A percentile compares a stretch with the other conserved stretches of the same genome.
These are phyloP conservation scores for Psittacula cyanocephala DNA, from an alignment of 2,113 vertebrate species.

Conservation along the genomic window DNA sequence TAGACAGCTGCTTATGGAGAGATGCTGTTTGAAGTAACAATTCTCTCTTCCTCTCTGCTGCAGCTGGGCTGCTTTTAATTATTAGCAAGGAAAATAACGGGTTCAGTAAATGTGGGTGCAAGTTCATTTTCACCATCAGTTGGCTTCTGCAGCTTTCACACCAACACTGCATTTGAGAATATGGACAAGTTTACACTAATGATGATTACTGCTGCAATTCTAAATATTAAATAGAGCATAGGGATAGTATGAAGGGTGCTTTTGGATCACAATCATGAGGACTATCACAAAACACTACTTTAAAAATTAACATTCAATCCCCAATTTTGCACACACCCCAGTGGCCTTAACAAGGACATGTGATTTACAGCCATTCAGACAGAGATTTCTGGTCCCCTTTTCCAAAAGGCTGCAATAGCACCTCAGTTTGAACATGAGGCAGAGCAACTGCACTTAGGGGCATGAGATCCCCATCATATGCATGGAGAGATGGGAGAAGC, in stretches of 20 bases:
- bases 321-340: background rate
- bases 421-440: background rate
- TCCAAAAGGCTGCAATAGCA: background rate
- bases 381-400: background rate
- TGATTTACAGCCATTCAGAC: background rate
- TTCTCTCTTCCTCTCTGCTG: background rate
- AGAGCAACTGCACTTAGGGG: background rate
- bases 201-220: background rate
- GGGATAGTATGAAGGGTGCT: background rate
- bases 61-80: background rate
- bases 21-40: background rate
- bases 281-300: background rate
- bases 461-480: fast-evolving
- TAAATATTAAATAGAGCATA: background rate
- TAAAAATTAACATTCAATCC: background rate
- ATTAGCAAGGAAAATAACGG: background rate
- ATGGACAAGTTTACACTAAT: background rate
- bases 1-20: background rate
- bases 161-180: background rate
- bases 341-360: background rate
- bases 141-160: background rate
- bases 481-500: background rate
- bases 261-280: background rate
- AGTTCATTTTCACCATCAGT: background rate
- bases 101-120: background rate